Evolutionary conservation across 2,888 invertebrate species (phyloP).

Genomic region (Phoronis australis): DNA sequence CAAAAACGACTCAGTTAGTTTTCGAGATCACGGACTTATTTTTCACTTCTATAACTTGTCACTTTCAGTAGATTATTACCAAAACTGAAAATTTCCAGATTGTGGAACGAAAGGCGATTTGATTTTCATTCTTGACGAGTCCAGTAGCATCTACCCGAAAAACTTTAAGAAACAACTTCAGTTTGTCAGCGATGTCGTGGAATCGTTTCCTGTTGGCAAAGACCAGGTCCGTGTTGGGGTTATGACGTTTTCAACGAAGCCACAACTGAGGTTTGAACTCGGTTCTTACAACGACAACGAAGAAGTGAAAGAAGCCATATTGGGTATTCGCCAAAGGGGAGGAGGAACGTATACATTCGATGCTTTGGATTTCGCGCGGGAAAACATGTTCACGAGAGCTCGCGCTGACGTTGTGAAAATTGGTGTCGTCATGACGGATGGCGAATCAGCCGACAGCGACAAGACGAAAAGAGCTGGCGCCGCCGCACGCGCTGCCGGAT

Average conservation of each 20-base stretch:
- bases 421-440: not conserved
- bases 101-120: too few relatives aligned
- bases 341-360: not conserved
- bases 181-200: not conserved
- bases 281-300: not conserved
- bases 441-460: not conserved
- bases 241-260: not conserved
- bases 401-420: not conserved
- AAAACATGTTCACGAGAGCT: not conserved
- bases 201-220: not conserved
- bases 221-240: not conserved
- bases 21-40: too few relatives aligned
- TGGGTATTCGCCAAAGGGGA: not conserved
- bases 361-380: not conserved
- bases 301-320: not conserved
- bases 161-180: not conserved
- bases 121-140: not conserved
- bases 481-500: slow-evolving; percentile 4
- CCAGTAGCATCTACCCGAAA: not conserved
- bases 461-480: not conserved
- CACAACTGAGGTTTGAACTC: not conserved
- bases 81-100: too few relatives aligned
- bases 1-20: too few relatives aligned
- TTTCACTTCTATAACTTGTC: too few relatives aligned
- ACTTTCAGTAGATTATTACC: too few relatives aligned